Evolutionary conservation across 2,113 vertebrate species (phyloP), one percentile per base, ranked within the genome.

Genomic region (Smithornis capensis): DNA sequence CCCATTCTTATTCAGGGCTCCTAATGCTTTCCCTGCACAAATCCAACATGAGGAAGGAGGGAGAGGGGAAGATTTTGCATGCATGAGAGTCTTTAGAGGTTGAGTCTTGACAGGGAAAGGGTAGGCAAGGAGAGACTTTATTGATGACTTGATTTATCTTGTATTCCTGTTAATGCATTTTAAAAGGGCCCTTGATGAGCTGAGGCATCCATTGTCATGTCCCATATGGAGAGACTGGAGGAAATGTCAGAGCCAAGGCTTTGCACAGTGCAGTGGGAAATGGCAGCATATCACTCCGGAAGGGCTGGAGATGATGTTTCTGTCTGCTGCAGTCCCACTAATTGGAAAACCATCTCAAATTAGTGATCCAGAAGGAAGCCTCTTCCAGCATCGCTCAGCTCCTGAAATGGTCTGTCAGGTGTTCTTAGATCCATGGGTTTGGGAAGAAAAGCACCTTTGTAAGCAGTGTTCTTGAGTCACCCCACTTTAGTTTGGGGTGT

Each of bases 241-340:
- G 56, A 92, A 75, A 42, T 89, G 92, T 85, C 94, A 59, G 64
- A 82, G 88, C 50, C 91, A 27, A 53, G 83, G 52, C 87, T 90
- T 75, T 77, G 86, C 81, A 53, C 45, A 57, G 13, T 27, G 18
- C 53, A 15, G 2, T 19, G 45, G 80, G 90, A 74, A 69, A 64
- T 57, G 67, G 73, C 81, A 79, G 92, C 76, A 50, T 6, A 11
- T 63, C 49, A 9, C 56, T 91, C 71, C 6, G 59, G 65, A 89
- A 27, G 81, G 45, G 49, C 73, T 68, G 50, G 40, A 68, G 67
- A 68, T 64, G 77, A 94, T 59, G 38, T 33, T 47, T 19, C 59
- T 87, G 67, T 52, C 75, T 87, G 50, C 35, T 79, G 74, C 78
- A 90, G 17, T 57, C 59, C 44, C 40, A 59, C 68, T 95, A 77